Evolutionary conservation across 2,113 vertebrate species (phyloP).

Genomic region (Eclectus roratus): DNA sequence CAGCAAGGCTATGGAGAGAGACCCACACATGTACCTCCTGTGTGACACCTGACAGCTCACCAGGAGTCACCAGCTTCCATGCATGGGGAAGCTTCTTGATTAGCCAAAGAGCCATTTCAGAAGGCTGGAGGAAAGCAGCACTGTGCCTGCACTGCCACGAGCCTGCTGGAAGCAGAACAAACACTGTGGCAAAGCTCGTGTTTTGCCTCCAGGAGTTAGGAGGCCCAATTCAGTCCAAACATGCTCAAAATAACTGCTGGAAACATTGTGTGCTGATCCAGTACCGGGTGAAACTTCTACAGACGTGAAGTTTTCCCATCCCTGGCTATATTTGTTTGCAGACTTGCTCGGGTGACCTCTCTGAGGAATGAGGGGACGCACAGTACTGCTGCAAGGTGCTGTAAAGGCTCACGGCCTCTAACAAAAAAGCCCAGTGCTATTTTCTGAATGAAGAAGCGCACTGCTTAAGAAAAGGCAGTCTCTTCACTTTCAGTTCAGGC

Average conservation of each 20-base stretch:
- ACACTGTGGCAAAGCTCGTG: neutral
- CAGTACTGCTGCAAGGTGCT: neutral
- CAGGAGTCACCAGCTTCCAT: neutral
- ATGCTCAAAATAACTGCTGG: neutral
- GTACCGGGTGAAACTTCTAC: neutral
- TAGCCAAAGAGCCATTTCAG: neutral
- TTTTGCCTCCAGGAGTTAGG: neutral
- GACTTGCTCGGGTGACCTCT: accelerated
- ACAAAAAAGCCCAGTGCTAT: neutral
- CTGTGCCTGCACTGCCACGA: neutral
- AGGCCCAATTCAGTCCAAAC: neutral
- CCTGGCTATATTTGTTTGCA: neutral
- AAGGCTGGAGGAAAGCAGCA: neutral
- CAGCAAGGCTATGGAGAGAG: neutral
- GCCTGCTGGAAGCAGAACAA: neutral
- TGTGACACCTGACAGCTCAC: accelerated
- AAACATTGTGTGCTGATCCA: neutral
- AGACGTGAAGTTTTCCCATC: neutral
- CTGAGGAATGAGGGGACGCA: neutral
- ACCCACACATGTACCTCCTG: accelerated
- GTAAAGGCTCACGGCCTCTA: neutral
- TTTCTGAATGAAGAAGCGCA: neutral
- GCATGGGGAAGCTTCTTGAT: neutral
- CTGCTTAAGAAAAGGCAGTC: neutral
- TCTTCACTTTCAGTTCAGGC: neutral